Conservation (phyloP, 2,113 vertebrate species). For the Coturnix japonica region DNA sequence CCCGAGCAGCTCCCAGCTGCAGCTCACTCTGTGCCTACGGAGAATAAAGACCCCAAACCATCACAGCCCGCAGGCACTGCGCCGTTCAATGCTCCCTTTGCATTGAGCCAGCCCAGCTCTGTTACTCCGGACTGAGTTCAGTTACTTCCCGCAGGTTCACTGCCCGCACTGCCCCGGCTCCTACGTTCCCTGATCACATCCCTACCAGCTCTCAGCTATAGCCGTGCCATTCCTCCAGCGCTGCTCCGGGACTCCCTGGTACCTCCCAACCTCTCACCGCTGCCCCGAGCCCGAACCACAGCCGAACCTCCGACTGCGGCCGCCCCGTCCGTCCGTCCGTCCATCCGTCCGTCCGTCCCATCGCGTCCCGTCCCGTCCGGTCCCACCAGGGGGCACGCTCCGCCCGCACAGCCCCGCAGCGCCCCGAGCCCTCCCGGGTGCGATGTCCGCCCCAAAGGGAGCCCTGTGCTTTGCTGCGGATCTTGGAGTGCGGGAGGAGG, state of each 20-base stretch:
- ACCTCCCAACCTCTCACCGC: not conserved
- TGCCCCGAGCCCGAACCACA: not conserved
- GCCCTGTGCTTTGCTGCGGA: no score
- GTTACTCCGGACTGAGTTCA: not conserved
- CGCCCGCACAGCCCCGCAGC: no score
- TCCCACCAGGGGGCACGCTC: not conserved
- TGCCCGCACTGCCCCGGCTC: not conserved
- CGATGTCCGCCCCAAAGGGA: no score
- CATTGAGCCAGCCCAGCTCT: no score
- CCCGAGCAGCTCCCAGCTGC: rapidly evolving
- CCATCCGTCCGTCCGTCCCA: no score
- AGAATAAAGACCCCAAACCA: not conserved
- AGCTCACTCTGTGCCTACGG: not conserved
- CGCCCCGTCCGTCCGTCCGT: no score
- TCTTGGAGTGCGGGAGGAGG: no score
- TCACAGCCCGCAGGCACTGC: not conserved
- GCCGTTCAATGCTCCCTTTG: not conserved
- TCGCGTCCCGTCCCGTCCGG: no score
- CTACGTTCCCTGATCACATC: not conserved
- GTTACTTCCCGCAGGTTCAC: rapidly evolving
- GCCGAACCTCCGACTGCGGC: no score
- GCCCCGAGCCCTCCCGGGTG: no score
- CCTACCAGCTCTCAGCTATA: not conserved
- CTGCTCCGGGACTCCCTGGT: no score
- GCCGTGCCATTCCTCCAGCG: not conserved